Evolutionary conservation across 1,140 invertebrate species (phyloP).

Genomic region (Leptonema lineaticorne): DNA sequence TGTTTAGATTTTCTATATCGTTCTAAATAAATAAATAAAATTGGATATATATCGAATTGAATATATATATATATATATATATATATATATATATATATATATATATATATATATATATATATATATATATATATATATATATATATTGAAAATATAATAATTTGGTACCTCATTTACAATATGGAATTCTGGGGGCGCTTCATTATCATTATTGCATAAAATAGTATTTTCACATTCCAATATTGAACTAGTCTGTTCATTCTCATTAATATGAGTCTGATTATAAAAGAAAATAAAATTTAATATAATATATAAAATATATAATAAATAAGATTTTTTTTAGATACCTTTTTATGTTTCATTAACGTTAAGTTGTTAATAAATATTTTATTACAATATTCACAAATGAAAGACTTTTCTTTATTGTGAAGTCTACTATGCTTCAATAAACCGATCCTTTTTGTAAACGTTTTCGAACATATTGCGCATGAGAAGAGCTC

Average conservation of each 20-base stretch:
- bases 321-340: background rate
- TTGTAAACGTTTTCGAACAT: constrained; percentile 64
- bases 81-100: background rate
- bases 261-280: background rate
- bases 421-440: constrained; percentile 68
- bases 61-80: background rate
- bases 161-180: constrained; percentile 34
- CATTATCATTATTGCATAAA: constrained; percentile 25
- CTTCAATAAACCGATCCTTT: constrained; percentile 68
- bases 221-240: constrained; percentile 24
- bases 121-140: background rate
- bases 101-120: background rate
- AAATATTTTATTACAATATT: constrained; percentile 74
- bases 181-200: constrained; percentile 31
- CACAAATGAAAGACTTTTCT: constrained; percentile 77
- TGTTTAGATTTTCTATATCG: constrained; percentile 10
- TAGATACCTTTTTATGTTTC: constrained; percentile 63
- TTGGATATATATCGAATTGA: no score
- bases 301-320: background rate
- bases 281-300: background rate
- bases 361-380: constrained; percentile 66
- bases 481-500: constrained; percentile 63
- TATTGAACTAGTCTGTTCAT: background rate
- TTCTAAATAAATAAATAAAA: background rate
- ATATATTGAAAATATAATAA: background rate